Base-by-base conservation (phyloP, 1,140 invertebrate genomes). In the Delia radicum region DNA sequence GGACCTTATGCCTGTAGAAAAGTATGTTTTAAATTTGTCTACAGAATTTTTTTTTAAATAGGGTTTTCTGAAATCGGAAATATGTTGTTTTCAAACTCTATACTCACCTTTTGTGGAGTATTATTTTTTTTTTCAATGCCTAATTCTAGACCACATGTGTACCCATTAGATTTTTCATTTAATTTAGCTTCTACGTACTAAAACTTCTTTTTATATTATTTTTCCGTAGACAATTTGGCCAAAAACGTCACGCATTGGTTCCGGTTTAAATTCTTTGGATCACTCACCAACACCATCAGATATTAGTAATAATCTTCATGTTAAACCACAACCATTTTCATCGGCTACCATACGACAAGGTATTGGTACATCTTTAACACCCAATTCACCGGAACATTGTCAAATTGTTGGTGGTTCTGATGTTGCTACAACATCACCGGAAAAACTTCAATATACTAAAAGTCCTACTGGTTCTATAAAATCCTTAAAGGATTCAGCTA, bases 381-480 rank as follows among this genome's bases (percentile, higher is more conserved):
- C 81, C 42, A 86, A 82, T 21, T 85, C 84, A 7, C 82, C 84
- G 7, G 84, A 84, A 24, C 81, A 84, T 21, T 84, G 84, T 62
- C 82, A 86, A 72, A 85, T 85, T 48, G 81, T 84, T 33, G 81
- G 81, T 74, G 81, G 71, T 62, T 63, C 79, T 3, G 82, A 84
- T 55, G 76, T 79, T 3, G 73, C 78, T 21, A 61, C 82, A 5
- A 79, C 78, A 28, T 86, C 84, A 33, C 82, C 84, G 1, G 84
- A 86, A 27, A 86, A 86, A 27, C 73, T 85, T 55, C 82, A 84
- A 73, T 86, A 79, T 18, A 76, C 78, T 55, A 85, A 86, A 74
- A 86, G 84, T 77, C 84, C 82, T 6, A 85, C 82, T 73, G 83
- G 85, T 2, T 85, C 85, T 6, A 85, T 82, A 7, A 85, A 86